phyloP scores from a whole-genome alignment of 2,888 invertebrate species.

The Epistrophe grossulariae region DNA sequence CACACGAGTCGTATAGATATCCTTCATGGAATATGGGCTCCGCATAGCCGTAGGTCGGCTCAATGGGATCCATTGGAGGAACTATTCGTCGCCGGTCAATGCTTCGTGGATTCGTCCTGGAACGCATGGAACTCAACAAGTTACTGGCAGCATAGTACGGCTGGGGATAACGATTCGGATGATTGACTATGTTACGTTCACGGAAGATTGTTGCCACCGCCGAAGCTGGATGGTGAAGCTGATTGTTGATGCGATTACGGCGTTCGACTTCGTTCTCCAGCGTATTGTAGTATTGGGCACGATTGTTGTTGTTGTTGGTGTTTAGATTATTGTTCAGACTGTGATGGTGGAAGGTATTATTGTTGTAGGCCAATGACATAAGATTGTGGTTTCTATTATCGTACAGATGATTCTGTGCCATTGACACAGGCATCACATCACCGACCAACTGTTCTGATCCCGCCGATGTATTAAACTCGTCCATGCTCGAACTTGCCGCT shows the following conservation, averaged over 20 bases:
- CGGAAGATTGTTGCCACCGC: conserved; percentile 82
- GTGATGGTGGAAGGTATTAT: conserved; percentile 77
- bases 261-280: conserved; percentile 83
- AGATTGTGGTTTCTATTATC: conserved; percentile 81
- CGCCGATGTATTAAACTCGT: conserved; percentile 79
- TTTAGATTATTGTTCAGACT: conserved; percentile 74
- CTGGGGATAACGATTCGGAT: conserved; percentile 79
- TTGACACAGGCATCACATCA: conserved; percentile 77
- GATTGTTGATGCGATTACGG: conserved; percentile 83
- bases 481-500: conserved; percentile 68
- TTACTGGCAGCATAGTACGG: conserved; percentile 80
- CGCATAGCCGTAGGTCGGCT: conserved; percentile 84
- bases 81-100: conserved; percentile 82
- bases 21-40: conserved; percentile 92
- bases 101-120: conserved; percentile 82
- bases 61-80: conserved; percentile 78
- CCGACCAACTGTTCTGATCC: conserved; percentile 77
- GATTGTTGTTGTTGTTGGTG: conserved; percentile 77
- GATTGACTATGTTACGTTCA: conserved; percentile 79
- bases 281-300: conserved; percentile 80
- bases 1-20: conserved; percentile 88
- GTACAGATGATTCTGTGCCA: conserved; percentile 80
- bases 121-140: conserved; percentile 78
- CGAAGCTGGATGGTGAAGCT: conserved; percentile 79
- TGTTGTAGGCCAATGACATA: conserved; percentile 81